Conservation (phyloP, 2,888 invertebrate genomes). For the Nomada ruficornis region DNA sequence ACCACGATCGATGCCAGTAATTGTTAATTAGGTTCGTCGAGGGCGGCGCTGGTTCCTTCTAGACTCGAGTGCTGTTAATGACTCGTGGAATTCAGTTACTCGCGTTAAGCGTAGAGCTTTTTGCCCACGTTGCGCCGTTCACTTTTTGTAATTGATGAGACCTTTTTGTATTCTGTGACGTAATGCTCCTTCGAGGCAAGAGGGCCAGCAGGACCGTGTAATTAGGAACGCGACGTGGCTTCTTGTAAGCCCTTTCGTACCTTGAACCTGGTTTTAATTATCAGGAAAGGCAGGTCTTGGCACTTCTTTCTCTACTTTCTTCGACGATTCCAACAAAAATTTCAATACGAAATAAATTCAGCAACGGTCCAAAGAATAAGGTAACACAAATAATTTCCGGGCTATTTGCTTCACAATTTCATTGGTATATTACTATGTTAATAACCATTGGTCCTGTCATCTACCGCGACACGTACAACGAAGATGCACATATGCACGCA, state of each 20-base stretch:
- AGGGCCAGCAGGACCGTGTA: neutral
- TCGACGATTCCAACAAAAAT: neutral
- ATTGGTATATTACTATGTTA: too few relatives aligned
- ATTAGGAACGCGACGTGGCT: neutral
- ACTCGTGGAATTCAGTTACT: constrained; percentile 20
- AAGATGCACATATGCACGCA: too few relatives aligned
- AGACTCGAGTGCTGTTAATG: neutral
- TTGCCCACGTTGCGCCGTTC: neutral
- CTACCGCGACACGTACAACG: neutral
- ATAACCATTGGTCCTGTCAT: too few relatives aligned
- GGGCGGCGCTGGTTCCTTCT: neutral
- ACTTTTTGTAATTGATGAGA: neutral
- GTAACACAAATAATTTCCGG: too few relatives aligned
- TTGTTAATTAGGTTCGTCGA: constrained; percentile 30
- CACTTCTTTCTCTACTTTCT: neutral
- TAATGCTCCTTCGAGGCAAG: neutral
- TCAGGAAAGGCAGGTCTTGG: neutral
- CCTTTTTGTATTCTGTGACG: neutral
- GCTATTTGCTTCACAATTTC: too few relatives aligned
- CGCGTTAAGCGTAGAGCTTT: neutral
- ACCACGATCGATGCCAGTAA: constrained; percentile 32
- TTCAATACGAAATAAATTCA: too few relatives aligned
- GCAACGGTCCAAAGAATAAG: too few relatives aligned
- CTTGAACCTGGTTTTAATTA: neutral
- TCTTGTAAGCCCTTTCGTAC: too few relatives aligned